Conservation (phyloP, 1,140 invertebrate species). For the Drosophila miranda region DNA sequence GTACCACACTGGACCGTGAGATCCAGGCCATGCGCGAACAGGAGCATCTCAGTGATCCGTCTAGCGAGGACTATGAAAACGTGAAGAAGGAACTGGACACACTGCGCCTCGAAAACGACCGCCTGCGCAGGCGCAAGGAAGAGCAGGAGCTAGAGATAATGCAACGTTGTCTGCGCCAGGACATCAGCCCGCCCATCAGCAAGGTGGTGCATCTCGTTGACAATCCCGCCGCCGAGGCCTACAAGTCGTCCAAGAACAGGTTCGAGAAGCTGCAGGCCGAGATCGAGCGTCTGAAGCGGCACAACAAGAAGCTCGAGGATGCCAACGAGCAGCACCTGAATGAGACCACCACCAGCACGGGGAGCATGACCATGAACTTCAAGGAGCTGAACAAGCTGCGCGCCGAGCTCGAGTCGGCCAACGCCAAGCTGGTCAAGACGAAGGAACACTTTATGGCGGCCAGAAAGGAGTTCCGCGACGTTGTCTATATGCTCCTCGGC, state of each 20-base stretch:
- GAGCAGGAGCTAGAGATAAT: conserved; percentile 86
- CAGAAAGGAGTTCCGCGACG: conserved; percentile 92
- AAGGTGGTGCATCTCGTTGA: conserved; percentile 86
- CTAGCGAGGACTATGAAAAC: conserved; percentile 65
- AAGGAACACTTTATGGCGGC: conserved; percentile 93
- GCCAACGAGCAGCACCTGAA: conserved; percentile 84
- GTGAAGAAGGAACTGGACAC: conserved; percentile 83
- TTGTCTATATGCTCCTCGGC: conserved; percentile 92
- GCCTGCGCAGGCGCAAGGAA: conserved; percentile 85
- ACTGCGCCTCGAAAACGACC: conserved; percentile 84
- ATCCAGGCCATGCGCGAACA: conserved; percentile 59
- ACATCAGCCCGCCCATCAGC: conserved; percentile 82
- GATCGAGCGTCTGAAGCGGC: conserved; percentile 83
- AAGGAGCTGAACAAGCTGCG: conserved; percentile 85
- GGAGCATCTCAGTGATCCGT: conserved; percentile 50
- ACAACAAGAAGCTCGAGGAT: conserved; percentile 85
- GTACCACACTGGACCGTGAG: conserved; percentile 85
- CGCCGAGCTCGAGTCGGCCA: conserved; percentile 87
- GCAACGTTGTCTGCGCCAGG: conserved; percentile 85
- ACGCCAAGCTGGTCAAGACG: conserved; percentile 88
- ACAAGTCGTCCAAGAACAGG: conserved; percentile 86
- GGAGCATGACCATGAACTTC: conserved; percentile 77
- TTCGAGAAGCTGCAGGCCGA: conserved; percentile 88
- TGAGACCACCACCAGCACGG: conserved; percentile 54
- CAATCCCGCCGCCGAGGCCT: conserved; percentile 89